phyloP scores from a whole-genome alignment of 2,888 invertebrate genomes.

The Drosophila picticornis region DNA sequence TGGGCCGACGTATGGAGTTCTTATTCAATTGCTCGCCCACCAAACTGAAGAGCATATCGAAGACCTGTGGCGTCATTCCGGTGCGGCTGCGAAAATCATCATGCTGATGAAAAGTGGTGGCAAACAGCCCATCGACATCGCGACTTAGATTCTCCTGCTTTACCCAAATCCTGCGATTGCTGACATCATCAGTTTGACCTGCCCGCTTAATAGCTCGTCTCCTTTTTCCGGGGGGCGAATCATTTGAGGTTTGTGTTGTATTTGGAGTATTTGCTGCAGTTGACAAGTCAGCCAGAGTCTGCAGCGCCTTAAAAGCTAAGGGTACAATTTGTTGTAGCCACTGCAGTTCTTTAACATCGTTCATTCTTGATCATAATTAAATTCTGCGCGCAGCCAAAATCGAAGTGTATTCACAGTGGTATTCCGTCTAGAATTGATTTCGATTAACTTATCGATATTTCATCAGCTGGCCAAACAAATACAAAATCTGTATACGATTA shows the following conservation, averaged over 20 bases:
- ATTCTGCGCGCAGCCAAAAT: slow-evolving; percentile 2
- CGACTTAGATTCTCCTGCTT: slow-evolving; percentile 22
- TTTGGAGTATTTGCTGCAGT: not conserved
- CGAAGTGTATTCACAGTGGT: not conserved
- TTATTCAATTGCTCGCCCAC: slow-evolving; percentile 38
- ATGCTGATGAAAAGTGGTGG: slow-evolving; percentile 10
- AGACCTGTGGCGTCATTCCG: slow-evolving; percentile 36
- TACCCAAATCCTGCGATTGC: slow-evolving; percentile 21
- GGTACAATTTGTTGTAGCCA: slow-evolving; percentile 27
- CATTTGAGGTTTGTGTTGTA: not conserved
- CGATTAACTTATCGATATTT: slow-evolving; percentile 15
- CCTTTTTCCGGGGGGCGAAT: not conserved
- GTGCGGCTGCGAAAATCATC: slow-evolving; percentile 20
- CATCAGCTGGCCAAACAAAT: not conserved
- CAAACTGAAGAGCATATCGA: slow-evolving; percentile 33
- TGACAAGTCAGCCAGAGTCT: not conserved
- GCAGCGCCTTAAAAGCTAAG: slow-evolving; percentile 12
- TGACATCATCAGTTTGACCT: not conserved
- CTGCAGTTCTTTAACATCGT: slow-evolving; percentile 4
- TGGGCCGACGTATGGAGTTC: slow-evolving; percentile 25
- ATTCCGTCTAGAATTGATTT: not conserved
- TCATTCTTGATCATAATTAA: slow-evolving; percentile 18
- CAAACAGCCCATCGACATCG: slow-evolving; percentile 21
- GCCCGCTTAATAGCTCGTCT: not conserved
- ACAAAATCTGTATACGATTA: not conserved